Conservation (phyloP, 37 sponge, comb jelly and placozoan genomes). For the Trichoplax adhaerens region DNA sequence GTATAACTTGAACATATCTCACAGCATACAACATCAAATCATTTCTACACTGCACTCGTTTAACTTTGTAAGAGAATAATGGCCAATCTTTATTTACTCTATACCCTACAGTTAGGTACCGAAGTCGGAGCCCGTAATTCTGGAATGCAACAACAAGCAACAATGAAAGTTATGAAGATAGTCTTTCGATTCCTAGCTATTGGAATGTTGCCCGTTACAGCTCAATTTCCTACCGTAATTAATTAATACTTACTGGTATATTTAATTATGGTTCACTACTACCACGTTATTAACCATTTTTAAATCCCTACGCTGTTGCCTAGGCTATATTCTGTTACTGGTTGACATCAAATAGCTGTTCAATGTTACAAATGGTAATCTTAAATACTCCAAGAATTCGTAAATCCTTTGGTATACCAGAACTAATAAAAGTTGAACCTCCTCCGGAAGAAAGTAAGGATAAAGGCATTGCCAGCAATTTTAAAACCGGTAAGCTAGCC, state of each 20-base stretch:
- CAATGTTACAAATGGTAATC: slow-evolving; percentile 28
- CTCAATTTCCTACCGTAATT: slow-evolving; percentile 52
- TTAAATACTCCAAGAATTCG: slow-evolving; percentile 27
- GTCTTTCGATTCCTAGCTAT: slow-evolving; percentile 29
- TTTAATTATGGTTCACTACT: background rate
- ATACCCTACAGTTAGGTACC: slow-evolving; percentile 30
- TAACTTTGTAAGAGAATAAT: background rate
- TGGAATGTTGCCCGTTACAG: slow-evolving; percentile 33
- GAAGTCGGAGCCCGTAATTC: slow-evolving; percentile 45
- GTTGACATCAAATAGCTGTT: slow-evolving; percentile 27
- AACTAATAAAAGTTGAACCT: slow-evolving; percentile 1
- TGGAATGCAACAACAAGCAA: slow-evolving; percentile 2
- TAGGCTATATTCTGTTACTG: slow-evolving; percentile 63
- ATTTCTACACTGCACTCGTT: background rate
- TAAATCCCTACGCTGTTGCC: background rate
- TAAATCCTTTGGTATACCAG: slow-evolving; percentile 36
- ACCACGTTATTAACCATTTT: slow-evolving; percentile 5
- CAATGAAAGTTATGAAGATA: slow-evolving; percentile 19
- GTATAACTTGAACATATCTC: slow-evolving; percentile 11
- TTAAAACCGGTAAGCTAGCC: no score
- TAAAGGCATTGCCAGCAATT: no score
- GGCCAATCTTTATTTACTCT: background rate
- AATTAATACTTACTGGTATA: background rate
- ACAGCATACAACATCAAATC: background rate
- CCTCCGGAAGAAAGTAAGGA: no score